Conservation (phyloP, 53 echinoderm and acorn worm species). For the Henricia sp. region DNA sequence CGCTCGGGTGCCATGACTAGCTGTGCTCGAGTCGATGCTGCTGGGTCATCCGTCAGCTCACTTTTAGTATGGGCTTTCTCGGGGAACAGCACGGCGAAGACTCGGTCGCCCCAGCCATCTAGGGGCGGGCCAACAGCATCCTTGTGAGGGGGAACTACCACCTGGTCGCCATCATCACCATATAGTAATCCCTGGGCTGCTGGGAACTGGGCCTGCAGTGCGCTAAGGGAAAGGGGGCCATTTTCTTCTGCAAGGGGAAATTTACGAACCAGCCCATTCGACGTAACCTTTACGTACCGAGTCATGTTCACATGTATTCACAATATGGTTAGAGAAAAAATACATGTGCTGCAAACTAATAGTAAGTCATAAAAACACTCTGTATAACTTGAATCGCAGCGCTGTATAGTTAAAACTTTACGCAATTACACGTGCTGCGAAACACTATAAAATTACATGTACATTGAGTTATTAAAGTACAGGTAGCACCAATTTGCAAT, state of each 20-base stretch:
- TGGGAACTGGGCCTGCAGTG: background rate
- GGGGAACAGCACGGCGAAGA: constrained; percentile 2
- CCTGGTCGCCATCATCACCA: background rate
- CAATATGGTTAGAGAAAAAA: too few relatives aligned
- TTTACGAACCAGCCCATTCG: background rate
- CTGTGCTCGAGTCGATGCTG: background rate
- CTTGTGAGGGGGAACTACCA: background rate
- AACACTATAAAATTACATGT: too few relatives aligned
- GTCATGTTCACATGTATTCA: background rate
- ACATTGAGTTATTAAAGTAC: too few relatives aligned
- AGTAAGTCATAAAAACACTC: too few relatives aligned
- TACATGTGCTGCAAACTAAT: too few relatives aligned
- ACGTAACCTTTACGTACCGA: background rate
- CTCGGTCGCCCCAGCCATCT: constrained; percentile 29
- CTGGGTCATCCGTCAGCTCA: background rate
- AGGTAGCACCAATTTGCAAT: too few relatives aligned
- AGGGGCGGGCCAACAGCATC: background rate
- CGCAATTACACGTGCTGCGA: too few relatives aligned
- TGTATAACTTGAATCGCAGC: too few relatives aligned
- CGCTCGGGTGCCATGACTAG: constrained; percentile 36
- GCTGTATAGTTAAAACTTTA: too few relatives aligned
- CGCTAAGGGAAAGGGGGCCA: constrained; percentile 4
- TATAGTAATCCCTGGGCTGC: constrained; percentile 1
- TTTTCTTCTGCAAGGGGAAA: constrained; percentile 9
- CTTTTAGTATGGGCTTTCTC: background rate